Conservation (phyloP, 2,888 invertebrate genomes). For the Elegia similella region DNA sequence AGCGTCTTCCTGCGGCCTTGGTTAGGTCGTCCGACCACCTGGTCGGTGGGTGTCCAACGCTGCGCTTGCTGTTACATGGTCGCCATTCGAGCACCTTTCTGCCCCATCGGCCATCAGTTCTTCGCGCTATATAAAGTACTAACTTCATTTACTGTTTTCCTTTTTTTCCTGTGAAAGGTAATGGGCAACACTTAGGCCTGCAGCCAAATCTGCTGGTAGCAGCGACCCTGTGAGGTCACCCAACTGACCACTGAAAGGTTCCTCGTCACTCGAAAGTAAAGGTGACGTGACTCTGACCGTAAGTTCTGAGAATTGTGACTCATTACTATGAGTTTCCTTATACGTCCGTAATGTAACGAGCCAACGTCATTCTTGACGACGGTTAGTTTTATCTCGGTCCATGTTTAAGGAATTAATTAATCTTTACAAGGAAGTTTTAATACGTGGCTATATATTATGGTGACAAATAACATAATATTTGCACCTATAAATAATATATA, state of each 20-base stretch:
- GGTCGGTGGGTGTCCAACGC: too few species aligned
- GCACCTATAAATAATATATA: too few species aligned
- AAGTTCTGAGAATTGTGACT: conserved; percentile 8
- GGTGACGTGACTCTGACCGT: conserved; percentile 7
- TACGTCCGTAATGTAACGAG: conserved; percentile 11
- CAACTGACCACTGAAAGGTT: neutral
- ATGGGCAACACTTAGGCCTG: too few species aligned
- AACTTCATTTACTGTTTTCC: too few species aligned
- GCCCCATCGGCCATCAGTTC: too few species aligned
- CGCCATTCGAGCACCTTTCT: too few species aligned
- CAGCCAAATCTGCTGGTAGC: neutral
- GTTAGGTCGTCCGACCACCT: too few species aligned
- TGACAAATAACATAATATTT: neutral
- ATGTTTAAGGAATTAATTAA: conserved; percentile 1
- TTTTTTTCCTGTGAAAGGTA: too few species aligned
- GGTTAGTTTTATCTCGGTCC: neutral
- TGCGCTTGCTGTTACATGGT: too few species aligned
- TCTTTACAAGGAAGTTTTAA: neutral
- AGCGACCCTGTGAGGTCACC: neutral
- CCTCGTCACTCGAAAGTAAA: conserved; percentile 6
- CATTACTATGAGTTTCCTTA: conserved; percentile 15
- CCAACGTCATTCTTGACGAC: neutral
- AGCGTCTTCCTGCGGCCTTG: too few species aligned
- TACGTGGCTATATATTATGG: neutral
- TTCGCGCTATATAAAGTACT: too few species aligned